Evolutionary conservation across 2,797 vertebrate species (phyloP).

Genomic region (Eulemur mongoz): DNA sequence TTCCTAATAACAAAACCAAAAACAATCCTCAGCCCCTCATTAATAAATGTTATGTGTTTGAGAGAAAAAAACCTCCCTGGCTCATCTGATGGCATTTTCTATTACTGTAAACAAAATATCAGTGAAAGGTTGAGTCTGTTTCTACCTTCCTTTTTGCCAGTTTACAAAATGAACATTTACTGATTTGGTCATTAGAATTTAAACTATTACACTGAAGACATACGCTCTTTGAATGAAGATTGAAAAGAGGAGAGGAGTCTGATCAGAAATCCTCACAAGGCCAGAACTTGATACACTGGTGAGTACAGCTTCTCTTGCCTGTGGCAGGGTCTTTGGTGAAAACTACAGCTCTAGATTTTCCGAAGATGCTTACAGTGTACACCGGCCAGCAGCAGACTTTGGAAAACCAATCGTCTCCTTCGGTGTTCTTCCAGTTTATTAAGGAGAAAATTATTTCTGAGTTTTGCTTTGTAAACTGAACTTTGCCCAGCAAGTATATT

Average conservation of each 20-base stretch:
- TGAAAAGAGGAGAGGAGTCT: conserved; percentile 30
- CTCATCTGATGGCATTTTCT: conserved; percentile 68
- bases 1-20: conserved; percentile 1
- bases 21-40: not conserved
- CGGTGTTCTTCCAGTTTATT: not conserved
- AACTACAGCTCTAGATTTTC: not conserved
- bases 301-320: not conserved
- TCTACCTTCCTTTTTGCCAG: conserved; percentile 46
- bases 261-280: conserved; percentile 57
- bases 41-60: conserved; percentile 39
- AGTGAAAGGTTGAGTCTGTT: conserved; percentile 59
- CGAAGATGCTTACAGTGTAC: not conserved
- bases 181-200: conserved; percentile 52
- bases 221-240: conserved; percentile 68
- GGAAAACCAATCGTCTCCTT: not conserved
- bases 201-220: conserved; percentile 70
- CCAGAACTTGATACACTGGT: conserved; percentile 32
- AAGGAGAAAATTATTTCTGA: conserved; percentile 21
- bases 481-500: not conserved
- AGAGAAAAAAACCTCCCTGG: conserved; percentile 35
- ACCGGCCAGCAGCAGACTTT: not conserved
- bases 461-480: not conserved
- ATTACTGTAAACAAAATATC: conserved; percentile 73
- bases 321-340: not conserved
- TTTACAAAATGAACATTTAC: conserved; percentile 55